These are phyloP conservation scores for Physocephala rufipes DNA, from an alignment of 2,888 invertebrate species.

Conservation along the genomic window DNA sequence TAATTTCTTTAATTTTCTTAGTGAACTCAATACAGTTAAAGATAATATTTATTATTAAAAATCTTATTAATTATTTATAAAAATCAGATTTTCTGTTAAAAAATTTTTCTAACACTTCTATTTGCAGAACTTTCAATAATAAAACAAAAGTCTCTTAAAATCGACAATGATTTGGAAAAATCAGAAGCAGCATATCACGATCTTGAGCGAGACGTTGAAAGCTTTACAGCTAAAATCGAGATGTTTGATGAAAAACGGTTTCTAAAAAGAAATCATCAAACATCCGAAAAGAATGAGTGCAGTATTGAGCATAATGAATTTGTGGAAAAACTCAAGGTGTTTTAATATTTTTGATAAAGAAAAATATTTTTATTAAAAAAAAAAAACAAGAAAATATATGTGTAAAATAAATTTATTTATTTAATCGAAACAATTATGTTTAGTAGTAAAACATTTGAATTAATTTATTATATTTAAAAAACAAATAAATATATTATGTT, in stretches of 20 bases:
- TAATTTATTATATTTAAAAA: background rate
- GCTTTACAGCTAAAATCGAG: conserved; percentile 71
- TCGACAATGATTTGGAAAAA: conserved; percentile 73
- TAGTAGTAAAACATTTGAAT: background rate
- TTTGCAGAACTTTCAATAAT: conserved; percentile 68
- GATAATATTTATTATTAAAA: too few relatives aligned
- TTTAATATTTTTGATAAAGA: conserved; percentile 23
- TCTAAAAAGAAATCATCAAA: conserved; percentile 68
- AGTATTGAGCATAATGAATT: conserved; percentile 68
- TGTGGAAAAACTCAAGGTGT: conserved; percentile 67
- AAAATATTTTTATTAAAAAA: background rate
- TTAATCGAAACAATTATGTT: background rate
- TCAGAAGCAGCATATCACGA: conserved; percentile 69
- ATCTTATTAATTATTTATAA: too few relatives aligned
- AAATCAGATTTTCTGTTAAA: too few relatives aligned
- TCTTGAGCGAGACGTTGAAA: conserved; percentile 71
- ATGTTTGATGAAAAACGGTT: conserved; percentile 70
- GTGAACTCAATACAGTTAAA: too few relatives aligned
- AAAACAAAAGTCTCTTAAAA: conserved; percentile 78
- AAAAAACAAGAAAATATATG: background rate
- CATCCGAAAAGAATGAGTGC: conserved; percentile 69
- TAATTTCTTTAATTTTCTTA: too few relatives aligned
- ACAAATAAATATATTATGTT: too few relatives aligned
- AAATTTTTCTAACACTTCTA: background rate
- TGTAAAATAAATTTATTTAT: background rate